A percentile compares a stretch with the other conserved stretches of the same genome.
phyloP scores from a whole-genome alignment of 2,888 invertebrate genomes.

The Icerya purchasi region DNA sequence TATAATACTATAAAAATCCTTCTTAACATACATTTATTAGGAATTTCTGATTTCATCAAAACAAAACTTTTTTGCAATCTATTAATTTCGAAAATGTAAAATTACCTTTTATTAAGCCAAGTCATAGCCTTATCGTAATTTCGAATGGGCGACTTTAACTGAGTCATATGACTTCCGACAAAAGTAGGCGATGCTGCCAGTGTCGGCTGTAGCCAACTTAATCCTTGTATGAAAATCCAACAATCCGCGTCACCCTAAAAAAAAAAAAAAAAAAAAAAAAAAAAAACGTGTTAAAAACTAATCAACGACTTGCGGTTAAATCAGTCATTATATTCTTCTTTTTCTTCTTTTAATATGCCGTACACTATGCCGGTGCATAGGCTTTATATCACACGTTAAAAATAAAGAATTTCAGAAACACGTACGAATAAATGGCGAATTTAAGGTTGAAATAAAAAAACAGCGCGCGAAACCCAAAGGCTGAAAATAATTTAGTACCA shows the following conservation, averaged over 20 bases:
- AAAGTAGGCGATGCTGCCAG: conserved; percentile 28
- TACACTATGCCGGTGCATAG: too few relatives aligned
- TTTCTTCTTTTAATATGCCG: too few relatives aligned
- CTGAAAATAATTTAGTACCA: too few relatives aligned
- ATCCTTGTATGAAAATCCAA: conserved; percentile 35
- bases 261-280: too few relatives aligned
- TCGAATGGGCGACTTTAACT: conserved; percentile 27
- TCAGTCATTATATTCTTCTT: background rate
- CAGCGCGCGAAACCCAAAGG: too few relatives aligned
- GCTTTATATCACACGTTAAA: background rate
- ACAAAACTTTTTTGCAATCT: too few relatives aligned
- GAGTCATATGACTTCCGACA: conserved; percentile 25
- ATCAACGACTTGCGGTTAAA: conserved; percentile 1
- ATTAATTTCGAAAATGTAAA: too few relatives aligned
- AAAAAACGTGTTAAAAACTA: too few relatives aligned
- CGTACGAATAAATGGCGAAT: background rate
- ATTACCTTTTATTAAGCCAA: conserved; percentile 31
- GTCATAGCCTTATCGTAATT: conserved; percentile 31
- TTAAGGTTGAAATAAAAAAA: too few relatives aligned
- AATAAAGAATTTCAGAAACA: background rate
- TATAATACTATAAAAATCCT: too few relatives aligned
- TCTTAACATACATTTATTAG: too few relatives aligned
- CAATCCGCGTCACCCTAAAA: conserved; percentile 31
- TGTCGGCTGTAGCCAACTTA: conserved; percentile 37
- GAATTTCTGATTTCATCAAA: too few relatives aligned